Conservation (phyloP, 2,113 vertebrate species). For the Ariopsis seemanni region DNA sequence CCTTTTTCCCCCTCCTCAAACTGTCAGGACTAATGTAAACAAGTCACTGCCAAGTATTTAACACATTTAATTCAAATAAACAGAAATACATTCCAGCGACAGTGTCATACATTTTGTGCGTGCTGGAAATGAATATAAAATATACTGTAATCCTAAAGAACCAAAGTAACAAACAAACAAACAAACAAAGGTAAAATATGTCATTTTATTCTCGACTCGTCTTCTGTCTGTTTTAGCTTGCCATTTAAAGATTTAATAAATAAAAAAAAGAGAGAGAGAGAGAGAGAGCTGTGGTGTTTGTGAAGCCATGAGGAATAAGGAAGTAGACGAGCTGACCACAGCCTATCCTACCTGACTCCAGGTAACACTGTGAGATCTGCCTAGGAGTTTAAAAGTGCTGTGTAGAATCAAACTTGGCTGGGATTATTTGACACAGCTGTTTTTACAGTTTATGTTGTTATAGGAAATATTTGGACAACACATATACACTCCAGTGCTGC, state of each 20-base stretch:
- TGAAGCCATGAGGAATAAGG: not conserved
- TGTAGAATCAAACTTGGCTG: not conserved
- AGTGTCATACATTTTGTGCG: not conserved
- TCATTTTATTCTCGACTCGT: not conserved
- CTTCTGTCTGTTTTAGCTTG: not conserved
- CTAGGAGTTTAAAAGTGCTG: not conserved
- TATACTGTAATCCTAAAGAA: not conserved
- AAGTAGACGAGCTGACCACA: conserved; percentile 1
- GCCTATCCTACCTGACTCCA: conserved; percentile 34
- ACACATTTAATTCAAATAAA: not conserved
- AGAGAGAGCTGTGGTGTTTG: not conserved
- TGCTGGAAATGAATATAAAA: not conserved
- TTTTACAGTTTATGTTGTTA: not conserved
- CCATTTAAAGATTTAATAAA: not conserved
- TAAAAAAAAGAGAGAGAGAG: no score
- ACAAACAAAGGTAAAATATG: not conserved
- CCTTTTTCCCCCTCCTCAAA: not conserved
- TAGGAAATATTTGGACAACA: not conserved
- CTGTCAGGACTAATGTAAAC: not conserved
- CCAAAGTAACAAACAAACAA: no score
- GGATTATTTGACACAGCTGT: not conserved
- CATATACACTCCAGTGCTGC: not conserved
- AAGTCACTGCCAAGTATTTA: not conserved
- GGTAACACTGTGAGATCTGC: not conserved
- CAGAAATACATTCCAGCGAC: not conserved